A percentile compares a stretch with the other conserved stretches of the same genome.
Conservation (phyloP, 1,140 invertebrate genomes). For the Drosophila obscura region DNA sequence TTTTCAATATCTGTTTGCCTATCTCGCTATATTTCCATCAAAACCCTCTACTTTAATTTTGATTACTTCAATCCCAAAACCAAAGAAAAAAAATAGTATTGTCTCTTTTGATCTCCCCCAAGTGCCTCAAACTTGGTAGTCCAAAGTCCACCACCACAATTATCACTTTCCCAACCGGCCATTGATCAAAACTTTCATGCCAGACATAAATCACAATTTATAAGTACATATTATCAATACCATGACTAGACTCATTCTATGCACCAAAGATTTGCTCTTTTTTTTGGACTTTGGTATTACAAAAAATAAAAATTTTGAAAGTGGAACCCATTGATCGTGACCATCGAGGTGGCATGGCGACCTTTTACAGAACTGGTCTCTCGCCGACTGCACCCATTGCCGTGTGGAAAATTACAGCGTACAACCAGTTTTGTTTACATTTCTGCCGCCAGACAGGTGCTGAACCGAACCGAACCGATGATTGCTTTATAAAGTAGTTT, state of each 20-base stretch:
- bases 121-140: neutral
- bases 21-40: no score
- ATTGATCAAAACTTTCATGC: constrained; percentile 7
- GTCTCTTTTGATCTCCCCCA: neutral
- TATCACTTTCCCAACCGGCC: neutral
- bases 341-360: constrained; percentile 40
- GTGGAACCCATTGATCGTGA: constrained; percentile 21
- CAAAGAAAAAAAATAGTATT: neutral
- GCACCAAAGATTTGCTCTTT: constrained; percentile 15
- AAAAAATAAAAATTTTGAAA: constrained; percentile 10
- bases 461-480: neutral
- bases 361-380: constrained; percentile 69
- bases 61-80: neutral
- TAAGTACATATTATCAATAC: constrained; percentile 6
- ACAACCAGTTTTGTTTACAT: constrained; percentile 62
- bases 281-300: constrained; percentile 8
- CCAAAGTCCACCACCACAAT: constrained; percentile 3
- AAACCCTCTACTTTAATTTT: no score
- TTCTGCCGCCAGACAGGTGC: constrained; percentile 1
- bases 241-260: constrained; percentile 19
- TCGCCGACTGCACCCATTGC: constrained; percentile 51
- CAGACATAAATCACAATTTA: constrained; percentile 10
- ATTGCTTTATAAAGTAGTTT: constrained; percentile 38
- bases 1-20: no score
- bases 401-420: constrained; percentile 67